These are phyloP conservation scores for Ganaspis sp. DNA, from an alignment of 1,140 invertebrate genomes.

Conservation along the genomic window DNA sequence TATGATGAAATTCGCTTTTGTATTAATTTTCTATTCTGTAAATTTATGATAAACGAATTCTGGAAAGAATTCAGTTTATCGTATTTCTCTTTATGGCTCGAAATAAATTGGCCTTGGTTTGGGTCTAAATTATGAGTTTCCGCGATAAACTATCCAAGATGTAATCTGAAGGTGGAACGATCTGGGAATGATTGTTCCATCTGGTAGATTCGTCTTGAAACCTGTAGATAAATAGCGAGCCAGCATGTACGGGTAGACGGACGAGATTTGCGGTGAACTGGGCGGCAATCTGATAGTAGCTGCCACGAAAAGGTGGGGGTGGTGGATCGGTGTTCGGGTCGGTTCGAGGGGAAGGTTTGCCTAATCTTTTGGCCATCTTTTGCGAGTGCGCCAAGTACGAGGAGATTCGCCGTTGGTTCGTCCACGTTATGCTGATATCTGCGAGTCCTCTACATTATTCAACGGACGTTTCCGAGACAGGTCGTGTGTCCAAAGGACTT, in stretches of 20 bases:
- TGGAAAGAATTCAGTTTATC: no score
- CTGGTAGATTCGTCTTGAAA: slow-evolving; percentile 64
- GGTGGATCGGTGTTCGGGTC: slow-evolving; percentile 20
- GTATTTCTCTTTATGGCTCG: background rate
- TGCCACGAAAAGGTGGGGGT: slow-evolving; percentile 44
- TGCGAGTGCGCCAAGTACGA: slow-evolving; percentile 70
- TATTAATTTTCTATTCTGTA: no score
- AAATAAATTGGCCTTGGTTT: background rate
- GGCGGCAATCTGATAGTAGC: slow-evolving; percentile 61
- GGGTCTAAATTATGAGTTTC: slow-evolving; percentile 16
- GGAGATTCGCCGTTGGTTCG: slow-evolving; percentile 52
- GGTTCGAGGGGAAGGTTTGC: slow-evolving; percentile 44
- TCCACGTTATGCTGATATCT: slow-evolving; percentile 60
- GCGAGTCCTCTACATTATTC: slow-evolving; percentile 55
- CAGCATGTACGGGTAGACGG: slow-evolving; percentile 57
- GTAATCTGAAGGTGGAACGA: slow-evolving; percentile 57
- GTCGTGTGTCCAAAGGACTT: slow-evolving; percentile 31
- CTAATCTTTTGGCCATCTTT: slow-evolving; percentile 71
- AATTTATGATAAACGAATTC: no score
- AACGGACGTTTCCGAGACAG: slow-evolving; percentile 42
- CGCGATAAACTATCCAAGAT: background rate
- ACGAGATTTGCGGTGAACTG: slow-evolving; percentile 62
- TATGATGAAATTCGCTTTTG: no score
- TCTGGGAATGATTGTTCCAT: slow-evolving; percentile 61
- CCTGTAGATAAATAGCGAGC: slow-evolving; percentile 63